Evolutionary conservation across 2,888 invertebrate species (phyloP), one percentile per base, ranked within the genome.

Genomic region (Aphidius colemani): DNA sequence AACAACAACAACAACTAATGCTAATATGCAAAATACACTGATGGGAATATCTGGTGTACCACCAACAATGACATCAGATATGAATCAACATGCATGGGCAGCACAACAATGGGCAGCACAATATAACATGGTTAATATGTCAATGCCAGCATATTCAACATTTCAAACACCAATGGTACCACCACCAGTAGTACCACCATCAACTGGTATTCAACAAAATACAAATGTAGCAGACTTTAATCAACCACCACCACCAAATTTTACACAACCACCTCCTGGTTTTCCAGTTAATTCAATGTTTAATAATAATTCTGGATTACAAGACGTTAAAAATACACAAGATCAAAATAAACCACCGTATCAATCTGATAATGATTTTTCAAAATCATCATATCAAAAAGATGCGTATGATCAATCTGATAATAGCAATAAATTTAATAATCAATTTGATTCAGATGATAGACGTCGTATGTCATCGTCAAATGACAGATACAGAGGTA

Each of bases 41-140:
- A 70, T 73, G 64, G 56, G 72, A 46, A 67, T 71, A 46, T 10
- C 67, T n/a, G 70, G 68, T 44, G 56, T 66, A 9, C 73, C 76
- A 2, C 67, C 67, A 45, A 70, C 72, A 63, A 71, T 74, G 66
- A 71, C 75, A 18, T 69, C 74, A 1, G 77, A 74, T 44, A 72
- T 78, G 71, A 74, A 61, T 59, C 72, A 75, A 49, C 71, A 75
- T 7, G 67, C 75, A 49, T 81, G 81, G 81, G 75, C 71, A 43
- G 70, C 75, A 11, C 80, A 79, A 43, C 79, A 78, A 55, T 82
- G 81, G 81, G 68, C 73, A 5, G 69, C 75, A 3, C 81, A 79
- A 53, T 80, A 79, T 53, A 75, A 71, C 53, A 71, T 71, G 68
- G 41, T 67, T 10, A 67, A 64, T 61, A 70, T 74, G 51, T 10